A percentile compares a stretch with the other conserved stretches of the same genome.
These are phyloP conservation scores for Nicator chloris DNA, from an alignment of 2,113 vertebrate species.

Conservation along the genomic window DNA sequence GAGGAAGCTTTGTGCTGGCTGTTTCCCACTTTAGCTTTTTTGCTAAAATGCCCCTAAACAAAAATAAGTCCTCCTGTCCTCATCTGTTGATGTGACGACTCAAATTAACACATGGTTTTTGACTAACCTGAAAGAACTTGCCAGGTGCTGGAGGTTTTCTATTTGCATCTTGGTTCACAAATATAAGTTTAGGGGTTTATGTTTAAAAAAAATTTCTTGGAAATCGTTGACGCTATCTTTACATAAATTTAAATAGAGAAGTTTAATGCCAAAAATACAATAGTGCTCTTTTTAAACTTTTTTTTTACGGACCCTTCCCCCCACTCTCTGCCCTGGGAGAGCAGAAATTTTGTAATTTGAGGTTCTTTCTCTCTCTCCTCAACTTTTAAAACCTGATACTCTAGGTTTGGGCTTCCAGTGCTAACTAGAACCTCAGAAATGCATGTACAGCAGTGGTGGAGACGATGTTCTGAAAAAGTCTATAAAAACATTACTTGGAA, in stretches of 20 bases:
- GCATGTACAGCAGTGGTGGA: neutral
- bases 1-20: constrained; percentile 29
- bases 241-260: constrained; percentile 71
- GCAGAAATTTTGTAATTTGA: neutral
- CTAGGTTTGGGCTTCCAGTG: neutral
- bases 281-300: neutral
- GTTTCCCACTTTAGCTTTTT: constrained; percentile 66
- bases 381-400: neutral
- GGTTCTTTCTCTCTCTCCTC: neutral
- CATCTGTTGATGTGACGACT: constrained; percentile 71
- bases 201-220: constrained; percentile 85
- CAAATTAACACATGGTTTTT: constrained; percentile 75
- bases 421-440: neutral
- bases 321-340: neutral
- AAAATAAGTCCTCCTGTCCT: constrained; percentile 69
- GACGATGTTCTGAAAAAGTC: neutral
- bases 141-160: constrained; percentile 76
- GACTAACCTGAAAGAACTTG: constrained; percentile 83
- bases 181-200: constrained; percentile 72
- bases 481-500: neutral
- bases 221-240: constrained; percentile 76
- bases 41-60: constrained; percentile 67
- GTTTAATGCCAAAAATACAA: constrained; percentile 48
- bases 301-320: neutral
- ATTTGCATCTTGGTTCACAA: constrained; percentile 89